A percentile compares a stretch with the other conserved stretches of the same genome.
Conservation (phyloP, 1,140 invertebrate genomes). For the Venturia canescens region DNA sequence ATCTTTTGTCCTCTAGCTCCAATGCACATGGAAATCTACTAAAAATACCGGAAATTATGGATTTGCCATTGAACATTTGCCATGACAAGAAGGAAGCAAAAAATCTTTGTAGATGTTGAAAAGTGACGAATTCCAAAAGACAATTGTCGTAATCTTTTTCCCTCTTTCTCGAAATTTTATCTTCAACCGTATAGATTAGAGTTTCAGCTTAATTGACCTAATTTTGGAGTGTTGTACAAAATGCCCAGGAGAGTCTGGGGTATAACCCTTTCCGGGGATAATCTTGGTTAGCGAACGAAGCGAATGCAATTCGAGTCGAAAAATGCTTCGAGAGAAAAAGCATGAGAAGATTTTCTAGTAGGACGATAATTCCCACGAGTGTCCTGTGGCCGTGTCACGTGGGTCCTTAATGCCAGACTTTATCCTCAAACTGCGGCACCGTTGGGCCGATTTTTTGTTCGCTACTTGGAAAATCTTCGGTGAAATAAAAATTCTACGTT, state of each 20-base stretch:
- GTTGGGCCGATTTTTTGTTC: neutral
- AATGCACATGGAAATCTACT: too few relatives aligned
- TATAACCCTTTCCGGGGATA: neutral
- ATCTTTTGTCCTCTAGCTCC: too few relatives aligned
- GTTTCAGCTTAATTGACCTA: slow-evolving; percentile 18
- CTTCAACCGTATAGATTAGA: slow-evolving; percentile 13
- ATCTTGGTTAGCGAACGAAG: neutral
- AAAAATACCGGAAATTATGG: too few relatives aligned
- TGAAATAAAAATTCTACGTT: neutral
- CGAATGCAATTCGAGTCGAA: slow-evolving; percentile 17
- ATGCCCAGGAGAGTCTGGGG: neutral
- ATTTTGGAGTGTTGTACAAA: neutral
- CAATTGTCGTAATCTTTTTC: neutral
- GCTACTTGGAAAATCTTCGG: neutral
- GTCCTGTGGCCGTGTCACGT: slow-evolving; percentile 6
- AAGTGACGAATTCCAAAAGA: neutral
- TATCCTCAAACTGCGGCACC: slow-evolving; percentile 17
- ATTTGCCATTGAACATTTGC: too few relatives aligned
- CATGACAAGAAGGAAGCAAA: neutral
- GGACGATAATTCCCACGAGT: slow-evolving; percentile 7
- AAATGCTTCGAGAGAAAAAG: neutral
- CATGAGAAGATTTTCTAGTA: neutral
- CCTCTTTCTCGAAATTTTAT: neutral
- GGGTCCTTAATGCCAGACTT: slow-evolving; percentile 24
- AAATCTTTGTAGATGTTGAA: neutral